phyloP scores from a whole-genome alignment of 2,888 invertebrate genomes.

The Stenodema calcarata region DNA sequence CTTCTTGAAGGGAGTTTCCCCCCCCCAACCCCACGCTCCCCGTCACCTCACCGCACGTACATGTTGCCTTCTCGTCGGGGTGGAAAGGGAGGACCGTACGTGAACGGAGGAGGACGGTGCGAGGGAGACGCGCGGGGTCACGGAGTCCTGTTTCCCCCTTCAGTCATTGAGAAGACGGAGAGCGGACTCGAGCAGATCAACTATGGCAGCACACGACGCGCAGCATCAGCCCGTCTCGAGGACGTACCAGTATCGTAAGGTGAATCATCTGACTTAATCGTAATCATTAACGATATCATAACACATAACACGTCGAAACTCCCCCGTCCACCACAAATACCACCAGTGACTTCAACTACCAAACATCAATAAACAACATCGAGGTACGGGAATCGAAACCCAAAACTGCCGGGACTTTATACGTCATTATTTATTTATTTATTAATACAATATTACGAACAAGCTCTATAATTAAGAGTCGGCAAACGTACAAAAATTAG shows the following conservation, averaged over 20 bases:
- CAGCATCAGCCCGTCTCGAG: constrained; percentile 62
- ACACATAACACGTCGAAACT: too few species aligned
- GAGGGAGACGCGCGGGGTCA: not conserved
- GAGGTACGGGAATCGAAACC: too few species aligned
- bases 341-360: too few species aligned
- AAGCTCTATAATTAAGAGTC: too few species aligned
- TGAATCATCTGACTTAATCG: constrained; percentile 55
- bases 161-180: constrained; percentile 45
- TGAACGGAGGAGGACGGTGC: not conserved
- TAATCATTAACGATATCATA: too few species aligned
- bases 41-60: not conserved
- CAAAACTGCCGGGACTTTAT: too few species aligned
- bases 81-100: not conserved
- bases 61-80: not conserved
- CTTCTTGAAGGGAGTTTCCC: not conserved
- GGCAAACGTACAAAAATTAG: too few species aligned
- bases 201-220: constrained; percentile 42
- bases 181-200: not conserved
- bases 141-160: not conserved
- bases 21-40: not conserved
- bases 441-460: too few species aligned
- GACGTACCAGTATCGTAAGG: constrained; percentile 63
- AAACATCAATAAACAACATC: too few species aligned
- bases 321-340: too few species aligned
- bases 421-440: too few species aligned